These are phyloP conservation scores for Thumatha senex DNA, from an alignment of 2,888 invertebrate genomes.

Conservation along the genomic window DNA sequence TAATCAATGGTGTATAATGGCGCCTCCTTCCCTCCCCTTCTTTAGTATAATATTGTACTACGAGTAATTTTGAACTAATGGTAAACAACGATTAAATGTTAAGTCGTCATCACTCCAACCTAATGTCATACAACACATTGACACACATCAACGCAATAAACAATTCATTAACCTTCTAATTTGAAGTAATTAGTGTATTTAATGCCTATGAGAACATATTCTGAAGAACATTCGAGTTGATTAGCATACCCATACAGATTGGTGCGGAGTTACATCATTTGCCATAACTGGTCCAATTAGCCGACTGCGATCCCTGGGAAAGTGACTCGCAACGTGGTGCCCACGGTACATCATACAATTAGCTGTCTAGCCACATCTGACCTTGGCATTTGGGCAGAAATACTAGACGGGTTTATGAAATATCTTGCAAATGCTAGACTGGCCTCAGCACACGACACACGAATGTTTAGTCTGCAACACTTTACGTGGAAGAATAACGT, in stretches of 20 bases:
- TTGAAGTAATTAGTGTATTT: constrained; percentile 11
- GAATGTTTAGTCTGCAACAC: no score
- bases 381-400: background rate
- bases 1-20: no score
- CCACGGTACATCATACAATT: constrained; percentile 8
- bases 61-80: no score
- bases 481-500: no score
- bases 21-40: no score
- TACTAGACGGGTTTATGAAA: background rate
- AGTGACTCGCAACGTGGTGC: constrained; percentile 3
- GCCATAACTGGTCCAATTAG: constrained; percentile 25
- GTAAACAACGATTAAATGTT: no score
- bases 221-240: constrained; percentile 2
- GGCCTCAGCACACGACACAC: background rate
- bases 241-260: constrained; percentile 9
- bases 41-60: no score
- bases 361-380: background rate
- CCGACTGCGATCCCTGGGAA: constrained; percentile 25
- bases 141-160: constrained; percentile 7
- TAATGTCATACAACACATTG: background rate
- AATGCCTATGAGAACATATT: constrained; percentile 11
- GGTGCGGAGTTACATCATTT: constrained; percentile 6
- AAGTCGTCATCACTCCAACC: background rate
- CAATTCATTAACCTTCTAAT: constrained; percentile 11
- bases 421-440: background rate